Conservation (phyloP, 2,888 invertebrate species). For the Lasioglossum calceatum region DNA sequence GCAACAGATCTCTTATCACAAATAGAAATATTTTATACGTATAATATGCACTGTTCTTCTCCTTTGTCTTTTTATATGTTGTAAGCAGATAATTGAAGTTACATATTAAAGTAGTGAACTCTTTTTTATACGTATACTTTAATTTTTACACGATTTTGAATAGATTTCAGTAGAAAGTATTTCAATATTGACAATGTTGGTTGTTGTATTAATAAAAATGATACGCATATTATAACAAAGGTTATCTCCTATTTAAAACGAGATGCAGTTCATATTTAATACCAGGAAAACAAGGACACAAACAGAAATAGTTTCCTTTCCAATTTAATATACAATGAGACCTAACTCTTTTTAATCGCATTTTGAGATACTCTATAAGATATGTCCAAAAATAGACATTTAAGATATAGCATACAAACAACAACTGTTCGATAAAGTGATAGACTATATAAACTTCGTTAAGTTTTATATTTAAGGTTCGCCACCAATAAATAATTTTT, state of each 20-base stretch:
- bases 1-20: constrained; percentile 31
- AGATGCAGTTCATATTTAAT: not conserved
- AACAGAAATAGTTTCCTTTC: not conserved
- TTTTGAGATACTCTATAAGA: not conserved
- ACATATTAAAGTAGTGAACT: not conserved
- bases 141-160: not conserved
- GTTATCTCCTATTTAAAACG: not conserved
- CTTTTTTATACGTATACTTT: not conserved
- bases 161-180: not conserved
- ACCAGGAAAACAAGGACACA: not conserved
- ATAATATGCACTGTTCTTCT: not conserved
- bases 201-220: not conserved
- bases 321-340: not conserved
- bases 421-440: not conserved
- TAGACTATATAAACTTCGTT: not conserved
- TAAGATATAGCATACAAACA: not conserved
- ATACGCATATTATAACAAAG: not conserved
- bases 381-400: not conserved
- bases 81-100: not conserved
- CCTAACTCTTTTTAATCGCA: not conserved
- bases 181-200: no score
- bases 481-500: not conserved
- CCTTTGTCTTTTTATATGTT: not conserved
- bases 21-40: constrained; percentile 23
- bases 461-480: not conserved